phyloP scores from a whole-genome alignment of 2,113 vertebrate genomes.

The Coturnix japonica region DNA sequence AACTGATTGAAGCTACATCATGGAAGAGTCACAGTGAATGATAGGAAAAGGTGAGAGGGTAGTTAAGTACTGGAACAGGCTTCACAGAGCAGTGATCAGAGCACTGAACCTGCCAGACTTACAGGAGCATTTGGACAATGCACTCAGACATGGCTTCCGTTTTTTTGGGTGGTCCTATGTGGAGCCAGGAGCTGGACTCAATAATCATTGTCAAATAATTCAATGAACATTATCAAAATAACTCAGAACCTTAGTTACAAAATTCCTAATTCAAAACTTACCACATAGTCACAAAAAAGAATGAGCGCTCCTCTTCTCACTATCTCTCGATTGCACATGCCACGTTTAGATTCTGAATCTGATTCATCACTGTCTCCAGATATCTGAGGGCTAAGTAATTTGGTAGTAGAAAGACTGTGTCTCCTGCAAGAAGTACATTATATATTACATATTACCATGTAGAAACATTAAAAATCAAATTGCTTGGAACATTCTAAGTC shows the following conservation, averaged over 20 bases:
- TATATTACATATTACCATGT: not conserved
- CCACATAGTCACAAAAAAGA: slow-evolving; percentile 98
- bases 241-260: not conserved
- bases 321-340: slow-evolving; percentile 92
- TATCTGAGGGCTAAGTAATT: slow-evolving; percentile 88
- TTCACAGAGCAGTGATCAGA: not conserved
- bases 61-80: not conserved
- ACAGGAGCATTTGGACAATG: not conserved
- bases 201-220: too few relatives aligned
- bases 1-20: not conserved
- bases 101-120: not conserved
- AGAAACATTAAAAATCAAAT: not conserved
- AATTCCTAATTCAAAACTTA: slow-evolving; percentile 74
- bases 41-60: not conserved
- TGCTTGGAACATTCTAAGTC: not conserved
- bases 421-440: slow-evolving; percentile 75
- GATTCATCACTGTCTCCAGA: slow-evolving; percentile 82
- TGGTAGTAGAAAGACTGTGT: slow-evolving; percentile 92
- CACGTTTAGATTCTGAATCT: slow-evolving; percentile 74
- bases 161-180: not conserved
- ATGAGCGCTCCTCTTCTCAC: slow-evolving; percentile 94
- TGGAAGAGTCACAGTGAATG: not conserved
- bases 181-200: not conserved
- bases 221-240: too few relatives aligned
- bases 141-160: not conserved